Percentiles rank a stretch among this genome's conserved stretches.
Conservation (phyloP, 2,113 vertebrate species). For the Marcusenius ussheri region DNA sequence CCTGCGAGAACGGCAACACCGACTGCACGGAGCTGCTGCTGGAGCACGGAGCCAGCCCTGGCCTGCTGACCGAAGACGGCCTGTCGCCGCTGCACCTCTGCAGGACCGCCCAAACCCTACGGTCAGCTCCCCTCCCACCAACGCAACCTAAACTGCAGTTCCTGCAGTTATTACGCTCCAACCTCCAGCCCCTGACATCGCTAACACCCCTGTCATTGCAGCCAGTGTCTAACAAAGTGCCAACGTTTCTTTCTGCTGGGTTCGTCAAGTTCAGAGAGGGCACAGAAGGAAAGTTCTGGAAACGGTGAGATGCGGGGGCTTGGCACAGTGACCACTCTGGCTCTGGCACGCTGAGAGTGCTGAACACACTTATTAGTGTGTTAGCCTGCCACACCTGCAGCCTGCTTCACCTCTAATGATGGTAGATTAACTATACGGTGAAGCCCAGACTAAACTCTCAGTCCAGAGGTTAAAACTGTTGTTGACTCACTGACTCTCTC, state of each 20-base stretch:
- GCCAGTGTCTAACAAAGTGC: background rate
- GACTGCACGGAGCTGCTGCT: slow-evolving; percentile 59
- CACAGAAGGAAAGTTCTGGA: background rate
- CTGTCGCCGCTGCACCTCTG: slow-evolving; percentile 62
- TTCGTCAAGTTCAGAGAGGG: background rate
- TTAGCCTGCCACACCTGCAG: background rate
- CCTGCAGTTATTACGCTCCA: background rate
- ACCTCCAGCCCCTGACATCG: background rate
- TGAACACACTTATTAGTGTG: slow-evolving; percentile 15
- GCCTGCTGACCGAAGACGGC: slow-evolving; percentile 47
- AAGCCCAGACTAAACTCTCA: slow-evolving; percentile 11
- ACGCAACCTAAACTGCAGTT: background rate
- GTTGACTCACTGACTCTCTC: background rate
- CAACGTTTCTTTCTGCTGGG: background rate
- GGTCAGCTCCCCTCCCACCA: slow-evolving; percentile 18
- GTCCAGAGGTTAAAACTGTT: background rate
- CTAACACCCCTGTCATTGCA: background rate
- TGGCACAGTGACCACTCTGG: background rate
- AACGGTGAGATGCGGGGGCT: background rate
- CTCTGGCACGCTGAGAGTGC: background rate
- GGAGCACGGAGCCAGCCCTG: slow-evolving; percentile 56
- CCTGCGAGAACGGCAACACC: slow-evolving; percentile 50
- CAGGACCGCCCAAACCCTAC: slow-evolving; percentile 36
- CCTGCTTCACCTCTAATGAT: slow-evolving; percentile 3
- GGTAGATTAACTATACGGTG: background rate